phyloP scores from a whole-genome alignment of 2,888 invertebrate species.

The Drosophila hawaiiensis region DNA sequence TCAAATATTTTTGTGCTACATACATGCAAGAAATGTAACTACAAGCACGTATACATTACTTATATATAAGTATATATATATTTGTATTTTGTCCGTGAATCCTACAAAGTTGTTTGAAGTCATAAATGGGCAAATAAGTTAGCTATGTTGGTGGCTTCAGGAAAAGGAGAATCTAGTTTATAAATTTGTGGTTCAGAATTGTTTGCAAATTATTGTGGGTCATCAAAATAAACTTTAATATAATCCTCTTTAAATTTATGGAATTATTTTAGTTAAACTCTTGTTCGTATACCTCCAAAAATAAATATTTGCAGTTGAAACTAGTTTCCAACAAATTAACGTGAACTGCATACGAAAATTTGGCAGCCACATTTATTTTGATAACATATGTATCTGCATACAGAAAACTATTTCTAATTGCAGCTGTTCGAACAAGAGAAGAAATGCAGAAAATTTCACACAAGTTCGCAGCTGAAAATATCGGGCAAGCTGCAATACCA shows the following conservation, averaged over 20 bases:
- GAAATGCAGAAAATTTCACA: slow-evolving; percentile 28
- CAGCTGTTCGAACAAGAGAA: slow-evolving; percentile 24
- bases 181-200: neutral
- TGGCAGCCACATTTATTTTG: neutral
- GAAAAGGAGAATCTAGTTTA: neutral
- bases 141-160: neutral
- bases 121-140: neutral
- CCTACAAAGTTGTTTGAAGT: neutral
- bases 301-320: neutral
- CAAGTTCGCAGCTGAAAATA: slow-evolving; percentile 20
- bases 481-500: slow-evolving; percentile 19
- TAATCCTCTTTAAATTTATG: neutral
- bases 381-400: neutral
- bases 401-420: slow-evolving; percentile 12
- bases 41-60: neutral
- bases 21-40: slow-evolving; percentile 20
- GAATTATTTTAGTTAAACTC: neutral
- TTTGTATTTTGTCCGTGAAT: slow-evolving; percentile 4
- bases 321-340: neutral
- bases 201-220: neutral
- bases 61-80: neutral
- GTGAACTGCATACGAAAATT: neutral
- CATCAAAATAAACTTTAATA: neutral
- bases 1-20: slow-evolving; percentile 52
- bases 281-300: neutral